Evolutionary conservation across 2,888 invertebrate genomes (phyloP).

Genomic region (Amphiduros pacificus): DNA sequence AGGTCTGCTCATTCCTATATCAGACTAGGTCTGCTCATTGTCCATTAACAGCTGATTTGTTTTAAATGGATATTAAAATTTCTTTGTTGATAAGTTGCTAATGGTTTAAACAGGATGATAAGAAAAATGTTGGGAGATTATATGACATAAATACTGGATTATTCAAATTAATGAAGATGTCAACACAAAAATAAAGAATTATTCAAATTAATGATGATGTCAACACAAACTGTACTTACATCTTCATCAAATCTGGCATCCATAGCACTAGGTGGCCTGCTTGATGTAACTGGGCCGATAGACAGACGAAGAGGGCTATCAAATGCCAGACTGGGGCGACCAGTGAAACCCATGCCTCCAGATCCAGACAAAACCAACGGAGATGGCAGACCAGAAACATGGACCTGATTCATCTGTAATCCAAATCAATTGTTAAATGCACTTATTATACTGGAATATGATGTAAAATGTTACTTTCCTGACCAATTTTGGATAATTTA

Average conservation of each 20-base stretch:
- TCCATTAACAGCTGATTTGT: too few relatives aligned
- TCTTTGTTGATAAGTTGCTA: too few relatives aligned
- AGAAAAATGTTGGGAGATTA: too few relatives aligned
- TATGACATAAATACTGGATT: too few relatives aligned
- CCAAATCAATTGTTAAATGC: slow-evolving; percentile 1
- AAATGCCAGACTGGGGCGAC: slow-evolving; percentile 39
- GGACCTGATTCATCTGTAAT: slow-evolving; percentile 72
- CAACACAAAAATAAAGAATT: background rate
- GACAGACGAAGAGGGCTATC: slow-evolving; percentile 40
- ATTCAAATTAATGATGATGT: background rate
- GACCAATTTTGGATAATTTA: background rate
- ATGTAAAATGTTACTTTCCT: background rate
- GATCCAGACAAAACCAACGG: slow-evolving; percentile 2
- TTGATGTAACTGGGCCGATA: slow-evolving; percentile 65
- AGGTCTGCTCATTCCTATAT: too few relatives aligned
- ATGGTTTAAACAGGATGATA: too few relatives aligned
- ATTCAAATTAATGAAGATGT: too few relatives aligned
- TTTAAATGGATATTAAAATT: too few relatives aligned
- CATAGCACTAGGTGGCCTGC: slow-evolving; percentile 62
- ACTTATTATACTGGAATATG: background rate
- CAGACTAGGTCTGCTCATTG: too few relatives aligned
- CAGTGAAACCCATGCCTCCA: background rate
- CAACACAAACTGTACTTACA: slow-evolving; percentile 27
- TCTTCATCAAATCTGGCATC: slow-evolving; percentile 67
- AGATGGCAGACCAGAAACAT: slow-evolving; percentile 52